Evolutionary conservation across 2,888 invertebrate genomes (phyloP).

Genomic region (Troides aeacus): DNA sequence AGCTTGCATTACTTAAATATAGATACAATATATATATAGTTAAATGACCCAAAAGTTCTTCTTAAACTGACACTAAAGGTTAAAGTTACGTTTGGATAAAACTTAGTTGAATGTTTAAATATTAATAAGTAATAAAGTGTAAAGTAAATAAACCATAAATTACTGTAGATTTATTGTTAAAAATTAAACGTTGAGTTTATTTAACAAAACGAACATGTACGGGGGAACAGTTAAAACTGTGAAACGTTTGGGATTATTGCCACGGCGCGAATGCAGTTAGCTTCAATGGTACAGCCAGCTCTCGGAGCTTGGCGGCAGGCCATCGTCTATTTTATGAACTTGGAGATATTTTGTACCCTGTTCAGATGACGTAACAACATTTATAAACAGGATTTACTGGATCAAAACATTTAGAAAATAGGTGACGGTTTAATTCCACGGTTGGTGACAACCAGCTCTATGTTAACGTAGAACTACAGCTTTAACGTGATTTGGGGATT

Average conservation of each 20-base stretch:
- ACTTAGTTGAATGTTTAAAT: too few species aligned
- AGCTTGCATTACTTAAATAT: too few species aligned
- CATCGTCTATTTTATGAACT: slow-evolving; percentile 47
- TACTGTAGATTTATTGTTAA: background rate
- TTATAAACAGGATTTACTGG: slow-evolving; percentile 34
- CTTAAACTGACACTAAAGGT: too few species aligned
- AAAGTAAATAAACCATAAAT: too few species aligned
- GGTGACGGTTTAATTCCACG: slow-evolving; percentile 14
- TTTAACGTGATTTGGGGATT: slow-evolving; percentile 22
- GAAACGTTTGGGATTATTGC: slow-evolving; percentile 38
- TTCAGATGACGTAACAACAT: slow-evolving; percentile 23
- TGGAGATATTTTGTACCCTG: slow-evolving; percentile 38
- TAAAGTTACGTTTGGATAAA: too few species aligned
- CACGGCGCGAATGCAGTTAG: slow-evolving; percentile 40
- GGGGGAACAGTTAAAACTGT: slow-evolving; percentile 19
- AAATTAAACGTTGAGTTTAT: slow-evolving; percentile 1
- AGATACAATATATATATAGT: too few species aligned
- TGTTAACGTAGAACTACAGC: slow-evolving; percentile 5
- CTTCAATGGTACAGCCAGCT: slow-evolving; percentile 36
- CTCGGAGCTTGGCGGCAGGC: slow-evolving; percentile 46
- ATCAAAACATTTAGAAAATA: slow-evolving; percentile 21
- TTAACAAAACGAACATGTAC: background rate
- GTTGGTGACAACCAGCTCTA: slow-evolving; percentile 10
- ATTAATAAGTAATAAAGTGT: too few species aligned
- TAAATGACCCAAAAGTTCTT: too few species aligned